Percentiles rank a stretch among this genome's conserved stretches.
Evolutionary conservation across 2,113 vertebrate genomes (phyloP).

Genomic region (Ptyas mucosa): DNA sequence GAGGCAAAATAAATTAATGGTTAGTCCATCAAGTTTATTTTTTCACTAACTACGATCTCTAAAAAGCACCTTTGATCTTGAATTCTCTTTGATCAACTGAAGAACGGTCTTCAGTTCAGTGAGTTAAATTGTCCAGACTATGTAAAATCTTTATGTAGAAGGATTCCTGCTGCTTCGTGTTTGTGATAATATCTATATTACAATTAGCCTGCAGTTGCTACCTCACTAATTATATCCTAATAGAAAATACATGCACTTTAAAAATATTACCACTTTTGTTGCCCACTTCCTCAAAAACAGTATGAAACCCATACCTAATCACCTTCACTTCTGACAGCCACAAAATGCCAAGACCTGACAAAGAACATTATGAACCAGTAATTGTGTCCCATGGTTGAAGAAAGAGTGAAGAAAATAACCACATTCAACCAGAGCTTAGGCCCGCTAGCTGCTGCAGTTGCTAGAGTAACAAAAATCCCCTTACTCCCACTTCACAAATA

Average conservation of each 20-base stretch:
- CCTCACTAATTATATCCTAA: background rate
- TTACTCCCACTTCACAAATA: background rate
- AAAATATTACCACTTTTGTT: background rate
- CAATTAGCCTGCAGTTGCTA: slow-evolving; percentile 31
- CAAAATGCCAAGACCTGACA: background rate
- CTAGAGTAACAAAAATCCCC: background rate
- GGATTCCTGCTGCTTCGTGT: slow-evolving; percentile 19
- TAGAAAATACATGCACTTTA: background rate
- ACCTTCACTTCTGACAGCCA: background rate
- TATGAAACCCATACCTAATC: background rate
- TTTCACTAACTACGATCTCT: slow-evolving; percentile 34
- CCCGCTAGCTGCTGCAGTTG: background rate
- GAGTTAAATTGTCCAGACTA: slow-evolving; percentile 50
- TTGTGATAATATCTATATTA: slow-evolving; percentile 55
- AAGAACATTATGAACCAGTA: background rate
- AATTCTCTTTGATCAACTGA: slow-evolving; percentile 62
- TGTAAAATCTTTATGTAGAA: slow-evolving; percentile 43
- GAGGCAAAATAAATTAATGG: slow-evolving; percentile 40
- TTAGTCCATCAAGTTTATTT: slow-evolving; percentile 49
- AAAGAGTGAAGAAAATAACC: background rate
- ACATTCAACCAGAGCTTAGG: background rate
- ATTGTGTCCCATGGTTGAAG: background rate
- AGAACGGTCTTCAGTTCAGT: slow-evolving; percentile 48
- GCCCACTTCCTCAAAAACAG: background rate
- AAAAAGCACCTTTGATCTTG: slow-evolving; percentile 60